phyloP scores from a whole-genome alignment of 2,797 vertebrate genomes.

The Fratercula arctica region DNA sequence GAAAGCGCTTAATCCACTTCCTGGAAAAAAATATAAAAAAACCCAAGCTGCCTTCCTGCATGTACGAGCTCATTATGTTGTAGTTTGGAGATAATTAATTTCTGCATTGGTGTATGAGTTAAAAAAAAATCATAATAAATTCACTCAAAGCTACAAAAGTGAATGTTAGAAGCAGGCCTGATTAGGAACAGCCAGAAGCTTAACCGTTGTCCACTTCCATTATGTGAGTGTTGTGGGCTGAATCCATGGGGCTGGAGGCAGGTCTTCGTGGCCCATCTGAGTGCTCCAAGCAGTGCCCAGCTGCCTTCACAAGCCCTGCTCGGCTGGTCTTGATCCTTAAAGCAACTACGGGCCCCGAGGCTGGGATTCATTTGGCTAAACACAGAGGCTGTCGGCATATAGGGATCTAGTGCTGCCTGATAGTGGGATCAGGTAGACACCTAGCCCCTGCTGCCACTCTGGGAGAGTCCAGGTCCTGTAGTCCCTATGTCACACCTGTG shows the following conservation, averaged over 20 bases:
- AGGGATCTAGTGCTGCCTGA: neutral
- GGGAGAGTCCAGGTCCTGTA: neutral
- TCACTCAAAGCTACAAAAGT: neutral
- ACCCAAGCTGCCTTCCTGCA: neutral
- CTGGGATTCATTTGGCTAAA: neutral
- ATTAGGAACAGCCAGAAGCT: neutral
- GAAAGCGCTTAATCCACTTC: neutral
- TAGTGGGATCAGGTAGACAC: neutral
- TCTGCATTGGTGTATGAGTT: neutral
- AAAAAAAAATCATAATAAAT: neutral
- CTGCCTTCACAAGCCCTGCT: neutral
- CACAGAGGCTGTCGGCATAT: accelerated
- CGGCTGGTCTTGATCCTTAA: neutral
- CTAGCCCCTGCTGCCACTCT: neutral
- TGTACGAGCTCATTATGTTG: neutral
- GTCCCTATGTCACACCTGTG: neutral
- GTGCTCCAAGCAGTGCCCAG: neutral
- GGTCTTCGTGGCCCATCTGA: neutral
- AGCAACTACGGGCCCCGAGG: neutral
- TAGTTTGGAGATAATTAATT: neutral
- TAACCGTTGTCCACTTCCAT: neutral
- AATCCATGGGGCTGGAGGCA: neutral
- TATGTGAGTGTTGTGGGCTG: neutral
- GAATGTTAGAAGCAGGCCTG: neutral
- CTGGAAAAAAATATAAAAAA: neutral